These are phyloP conservation scores for Acronicta aceris DNA, from an alignment of 2,888 invertebrate species.

Conservation along the genomic window DNA sequence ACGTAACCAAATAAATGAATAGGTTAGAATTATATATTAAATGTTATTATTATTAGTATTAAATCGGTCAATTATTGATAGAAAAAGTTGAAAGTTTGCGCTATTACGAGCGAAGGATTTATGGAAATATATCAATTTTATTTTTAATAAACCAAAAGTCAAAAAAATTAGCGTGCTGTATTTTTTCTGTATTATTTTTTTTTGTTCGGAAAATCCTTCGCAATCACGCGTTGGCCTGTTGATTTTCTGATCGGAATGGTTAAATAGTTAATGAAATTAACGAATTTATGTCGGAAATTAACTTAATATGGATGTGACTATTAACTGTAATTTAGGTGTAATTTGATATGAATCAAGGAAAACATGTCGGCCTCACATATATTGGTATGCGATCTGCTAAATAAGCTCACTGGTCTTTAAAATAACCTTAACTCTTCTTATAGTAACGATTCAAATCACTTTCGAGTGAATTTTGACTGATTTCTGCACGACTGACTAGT, in stretches of 20 bases:
- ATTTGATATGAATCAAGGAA: constrained; percentile 22
- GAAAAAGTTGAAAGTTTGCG: constrained; percentile 19
- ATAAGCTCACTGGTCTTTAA: neutral
- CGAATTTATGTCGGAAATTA: constrained; percentile 65
- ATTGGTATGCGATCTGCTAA: neutral
- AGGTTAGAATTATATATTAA: constrained; percentile 47
- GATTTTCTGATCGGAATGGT: constrained; percentile 35
- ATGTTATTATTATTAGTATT: constrained; percentile 54
- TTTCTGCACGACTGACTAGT: too few species aligned
- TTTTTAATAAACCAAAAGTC: neutral
- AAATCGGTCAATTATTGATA: constrained; percentile 50
- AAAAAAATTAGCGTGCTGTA: neutral
- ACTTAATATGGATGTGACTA: constrained; percentile 77
- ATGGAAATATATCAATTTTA: neutral
- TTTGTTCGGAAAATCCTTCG: constrained; percentile 21
- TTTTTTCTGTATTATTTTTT: neutral
- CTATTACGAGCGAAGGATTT: constrained; percentile 30
- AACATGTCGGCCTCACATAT: constrained; percentile 39
- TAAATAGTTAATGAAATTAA: constrained; percentile 57
- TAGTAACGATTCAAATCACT: too few species aligned
- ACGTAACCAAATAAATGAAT: constrained; percentile 43
- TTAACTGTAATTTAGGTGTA: constrained; percentile 53
- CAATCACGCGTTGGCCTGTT: constrained; percentile 18
- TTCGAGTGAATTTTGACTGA: too few species aligned
- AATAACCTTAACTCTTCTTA: too few species aligned